These are phyloP conservation scores for Patella pellucida DNA, from an alignment of 2,888 invertebrate species.

Conservation along the genomic window DNA sequence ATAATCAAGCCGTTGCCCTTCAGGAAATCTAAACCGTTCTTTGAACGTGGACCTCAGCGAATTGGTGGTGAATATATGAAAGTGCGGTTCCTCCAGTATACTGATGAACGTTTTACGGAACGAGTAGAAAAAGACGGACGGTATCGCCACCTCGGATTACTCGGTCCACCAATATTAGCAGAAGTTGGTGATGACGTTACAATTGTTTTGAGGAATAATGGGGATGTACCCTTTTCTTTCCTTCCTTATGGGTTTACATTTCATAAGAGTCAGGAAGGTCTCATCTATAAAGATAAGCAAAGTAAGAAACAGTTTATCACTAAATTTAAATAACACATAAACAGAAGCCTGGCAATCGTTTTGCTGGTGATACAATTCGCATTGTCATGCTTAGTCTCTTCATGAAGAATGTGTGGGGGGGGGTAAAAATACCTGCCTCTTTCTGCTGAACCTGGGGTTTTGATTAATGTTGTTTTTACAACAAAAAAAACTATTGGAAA, in stretches of 20 bases:
- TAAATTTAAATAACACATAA: no score
- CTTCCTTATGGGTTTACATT: conserved; percentile 45
- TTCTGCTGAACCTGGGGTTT: no score
- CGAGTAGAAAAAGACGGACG: conserved; percentile 24
- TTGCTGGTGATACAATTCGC: no score
- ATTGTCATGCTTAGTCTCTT: no score
- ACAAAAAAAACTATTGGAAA: no score
- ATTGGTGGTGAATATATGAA: conserved; percentile 49
- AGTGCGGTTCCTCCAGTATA: conserved; percentile 43
- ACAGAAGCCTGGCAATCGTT: no score
- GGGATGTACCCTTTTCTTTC: conserved; percentile 46
- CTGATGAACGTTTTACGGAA: conserved; percentile 40
- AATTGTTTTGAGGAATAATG: conserved; percentile 43
- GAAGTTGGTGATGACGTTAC: conserved; percentile 50
- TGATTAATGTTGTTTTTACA: no score
- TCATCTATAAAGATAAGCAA: conserved; percentile 19
- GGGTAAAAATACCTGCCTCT: no score
- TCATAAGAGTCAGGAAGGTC: conserved; percentile 40
- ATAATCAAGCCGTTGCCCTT: not conserved
- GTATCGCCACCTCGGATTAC: conserved; percentile 42
- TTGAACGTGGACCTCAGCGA: conserved; percentile 24
- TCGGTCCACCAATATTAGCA: conserved; percentile 50
- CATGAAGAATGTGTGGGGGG: no score
- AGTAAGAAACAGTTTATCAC: not conserved
- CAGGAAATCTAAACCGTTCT: conserved; percentile 39